Evolutionary conservation across 2,888 invertebrate species (phyloP), one percentile per base, ranked within the genome.

Genomic region (Acrocera orbiculus): DNA sequence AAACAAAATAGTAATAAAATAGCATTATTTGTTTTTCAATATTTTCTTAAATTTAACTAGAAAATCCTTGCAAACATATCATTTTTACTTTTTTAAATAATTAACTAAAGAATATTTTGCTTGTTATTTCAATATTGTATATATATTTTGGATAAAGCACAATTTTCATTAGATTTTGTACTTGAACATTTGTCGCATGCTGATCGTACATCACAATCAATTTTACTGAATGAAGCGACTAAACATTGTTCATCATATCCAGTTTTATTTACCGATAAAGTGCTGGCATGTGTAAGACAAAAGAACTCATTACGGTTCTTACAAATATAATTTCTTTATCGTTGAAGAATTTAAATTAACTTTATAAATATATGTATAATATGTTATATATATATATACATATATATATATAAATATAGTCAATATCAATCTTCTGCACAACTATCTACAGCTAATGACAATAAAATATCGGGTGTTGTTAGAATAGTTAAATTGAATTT

Each of bases 141-240:
- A 41, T 40, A 37, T 39, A 49, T 54, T 26, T 48, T 82, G 80
- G 78, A 78, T 41, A 71, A 75, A 38, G 87, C 82, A 0, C 77
- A 79, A 51, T 78, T 78, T 48, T 81, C 83, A 6, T 57, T 87
- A 42, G 77, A 78, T 60, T 86, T 82, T 58, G 75, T 87, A 36
- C 65, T 85, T 44, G 76, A 77, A 51, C 73, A 77, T 46, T 63
- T 86, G 44, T 67, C 72, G 39, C 35, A 66, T 67, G 75, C 74
- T 6, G 83, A 81, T 54, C 66, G 76, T 44, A 69, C 70, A 23
- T 72, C 74, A 38, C 79, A 85, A 52, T 74, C 77, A 24, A 70
- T 76, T 17, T 62, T 87, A 42, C 61, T 87, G 48, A 69, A 79
- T 40, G 85, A 85, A 54, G 80, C 86, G 27, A 79, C 83, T 5